phyloP scores from a whole-genome alignment of 2,888 invertebrate species.

The Coenonympha arcania region DNA sequence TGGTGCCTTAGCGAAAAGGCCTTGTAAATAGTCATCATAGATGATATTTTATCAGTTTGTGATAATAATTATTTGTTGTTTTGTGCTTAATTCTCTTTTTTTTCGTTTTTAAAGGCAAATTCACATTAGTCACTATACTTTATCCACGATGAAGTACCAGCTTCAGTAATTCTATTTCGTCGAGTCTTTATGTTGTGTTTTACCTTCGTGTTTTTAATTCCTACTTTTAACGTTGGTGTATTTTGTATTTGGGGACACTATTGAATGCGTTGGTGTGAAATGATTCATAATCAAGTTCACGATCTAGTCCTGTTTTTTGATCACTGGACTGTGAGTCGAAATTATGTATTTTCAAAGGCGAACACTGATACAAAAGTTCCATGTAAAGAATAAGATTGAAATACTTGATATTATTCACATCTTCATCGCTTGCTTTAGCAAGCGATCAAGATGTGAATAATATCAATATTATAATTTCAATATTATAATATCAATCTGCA shows the following conservation, averaged over 20 bases:
- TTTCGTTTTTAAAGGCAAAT: conserved; percentile 6
- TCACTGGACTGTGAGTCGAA: conserved; percentile 19
- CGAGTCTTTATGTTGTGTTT: too few relatives aligned
- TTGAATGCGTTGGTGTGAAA: conserved; percentile 7
- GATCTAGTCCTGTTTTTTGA: conserved; percentile 53
- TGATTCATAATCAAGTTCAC: conserved; percentile 39
- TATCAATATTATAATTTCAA: too few relatives aligned
- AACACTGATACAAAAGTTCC: background rate
- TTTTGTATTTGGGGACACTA: background rate
- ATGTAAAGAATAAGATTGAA: too few relatives aligned
- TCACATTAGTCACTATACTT: background rate
- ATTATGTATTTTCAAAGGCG: conserved; percentile 7
- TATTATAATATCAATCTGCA: too few relatives aligned
- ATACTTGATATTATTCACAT: too few relatives aligned
- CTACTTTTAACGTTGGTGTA: background rate
- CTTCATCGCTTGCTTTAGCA: too few relatives aligned
- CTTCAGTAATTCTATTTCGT: too few relatives aligned
- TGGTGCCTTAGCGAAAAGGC: conserved; percentile 56
- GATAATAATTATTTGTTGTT: conserved; percentile 50
- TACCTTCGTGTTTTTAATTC: background rate
- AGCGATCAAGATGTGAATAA: too few relatives aligned
- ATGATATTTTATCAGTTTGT: conserved; percentile 57
- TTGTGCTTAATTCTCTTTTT: conserved; percentile 34
- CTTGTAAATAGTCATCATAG: conserved; percentile 65
- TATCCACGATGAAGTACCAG: conserved; percentile 2